Conservation (phyloP, 2,797 vertebrate species). For the Geotrypetes seraphini region DNA sequence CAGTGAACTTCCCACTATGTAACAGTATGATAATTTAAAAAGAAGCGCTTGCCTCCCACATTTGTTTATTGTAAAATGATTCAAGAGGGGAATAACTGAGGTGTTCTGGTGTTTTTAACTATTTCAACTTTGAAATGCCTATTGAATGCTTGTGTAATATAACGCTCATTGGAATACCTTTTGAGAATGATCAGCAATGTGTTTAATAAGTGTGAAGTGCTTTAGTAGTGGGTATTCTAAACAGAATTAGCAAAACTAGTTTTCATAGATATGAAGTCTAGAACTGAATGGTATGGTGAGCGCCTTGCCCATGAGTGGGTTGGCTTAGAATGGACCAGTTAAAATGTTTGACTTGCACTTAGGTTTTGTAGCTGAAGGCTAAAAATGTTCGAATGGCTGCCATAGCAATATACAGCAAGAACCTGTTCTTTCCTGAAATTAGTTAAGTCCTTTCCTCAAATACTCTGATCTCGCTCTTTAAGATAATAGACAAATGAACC, state of each 20-base stretch:
- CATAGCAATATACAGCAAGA: too few relatives aligned
- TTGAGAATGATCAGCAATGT: too few relatives aligned
- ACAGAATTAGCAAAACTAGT: conserved; percentile 5
- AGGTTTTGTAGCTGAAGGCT: too few relatives aligned
- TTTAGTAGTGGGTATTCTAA: conserved; percentile 6
- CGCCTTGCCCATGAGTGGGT: conserved; percentile 1
- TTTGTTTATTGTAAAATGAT: background rate
- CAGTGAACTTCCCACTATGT: too few relatives aligned
- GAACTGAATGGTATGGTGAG: background rate
- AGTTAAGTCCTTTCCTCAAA: too few relatives aligned
- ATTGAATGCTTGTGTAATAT: background rate
- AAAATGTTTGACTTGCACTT: too few relatives aligned
- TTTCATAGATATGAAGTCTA: conserved; percentile 13
- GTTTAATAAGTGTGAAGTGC: conserved; percentile 10
- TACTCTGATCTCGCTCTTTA: too few relatives aligned
- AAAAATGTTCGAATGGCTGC: too few relatives aligned
- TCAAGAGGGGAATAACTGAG: background rate
- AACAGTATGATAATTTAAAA: too few relatives aligned
- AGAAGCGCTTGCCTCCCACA: too few relatives aligned
- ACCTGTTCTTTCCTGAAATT: too few relatives aligned
- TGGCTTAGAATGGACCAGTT: background rate
- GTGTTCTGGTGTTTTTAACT: conserved; percentile 1
- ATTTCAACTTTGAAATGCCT: conserved; percentile 4
- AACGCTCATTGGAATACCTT: background rate
- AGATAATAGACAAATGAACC: too few relatives aligned